phyloP scores from a whole-genome alignment of 2,888 invertebrate species.

The Liodrosophila aerea region DNA sequence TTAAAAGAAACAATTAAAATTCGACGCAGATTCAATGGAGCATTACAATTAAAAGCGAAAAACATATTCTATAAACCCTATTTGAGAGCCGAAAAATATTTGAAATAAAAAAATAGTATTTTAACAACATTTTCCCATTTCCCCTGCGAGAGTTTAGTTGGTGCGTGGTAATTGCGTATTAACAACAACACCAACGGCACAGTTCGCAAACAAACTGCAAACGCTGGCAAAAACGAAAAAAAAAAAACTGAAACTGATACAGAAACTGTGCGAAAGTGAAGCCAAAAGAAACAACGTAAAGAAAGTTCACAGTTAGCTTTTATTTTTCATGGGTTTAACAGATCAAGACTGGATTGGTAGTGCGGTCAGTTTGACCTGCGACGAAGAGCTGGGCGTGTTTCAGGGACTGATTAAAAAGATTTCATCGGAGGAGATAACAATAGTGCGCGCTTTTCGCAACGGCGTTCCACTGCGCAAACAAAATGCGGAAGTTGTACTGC shows the following conservation, averaged over 20 bases:
- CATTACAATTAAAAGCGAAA: slow-evolving; percentile 23
- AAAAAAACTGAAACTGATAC: slow-evolving; percentile 22
- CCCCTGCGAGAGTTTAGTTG: slow-evolving; percentile 19
- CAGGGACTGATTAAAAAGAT: slow-evolving; percentile 89
- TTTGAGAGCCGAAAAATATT: slow-evolving; percentile 8
- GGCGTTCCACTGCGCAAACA: slow-evolving; percentile 85
- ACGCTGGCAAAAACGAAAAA: slow-evolving; percentile 46
- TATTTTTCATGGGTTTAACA: slow-evolving; percentile 62
- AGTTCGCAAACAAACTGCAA: slow-evolving; percentile 48
- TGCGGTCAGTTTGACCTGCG: slow-evolving; percentile 92
- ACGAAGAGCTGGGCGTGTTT: slow-evolving; percentile 89
- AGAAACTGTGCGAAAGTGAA: slow-evolving; percentile 12
- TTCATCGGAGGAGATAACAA: slow-evolving; percentile 87
- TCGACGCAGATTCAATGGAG: slow-evolving; percentile 32
- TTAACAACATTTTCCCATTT: slow-evolving; percentile 12
- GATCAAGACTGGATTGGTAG: slow-evolving; percentile 85
- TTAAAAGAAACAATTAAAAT: slow-evolving; percentile 45
- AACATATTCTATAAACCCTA: slow-evolving; percentile 19
- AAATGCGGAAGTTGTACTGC: slow-evolving; percentile 84
- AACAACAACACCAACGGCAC: slow-evolving; percentile 20
- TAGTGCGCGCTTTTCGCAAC: slow-evolving; percentile 92
- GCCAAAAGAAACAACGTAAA: slow-evolving; percentile 14
- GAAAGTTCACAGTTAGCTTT: slow-evolving; percentile 28
- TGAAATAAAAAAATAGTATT: slow-evolving; percentile 9
- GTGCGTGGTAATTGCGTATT: slow-evolving; percentile 72